A percentile compares a stretch with the other conserved stretches of the same genome.
Evolutionary conservation across 1,140 invertebrate species (phyloP).

Genomic region (Lordiphosa mommai): DNA sequence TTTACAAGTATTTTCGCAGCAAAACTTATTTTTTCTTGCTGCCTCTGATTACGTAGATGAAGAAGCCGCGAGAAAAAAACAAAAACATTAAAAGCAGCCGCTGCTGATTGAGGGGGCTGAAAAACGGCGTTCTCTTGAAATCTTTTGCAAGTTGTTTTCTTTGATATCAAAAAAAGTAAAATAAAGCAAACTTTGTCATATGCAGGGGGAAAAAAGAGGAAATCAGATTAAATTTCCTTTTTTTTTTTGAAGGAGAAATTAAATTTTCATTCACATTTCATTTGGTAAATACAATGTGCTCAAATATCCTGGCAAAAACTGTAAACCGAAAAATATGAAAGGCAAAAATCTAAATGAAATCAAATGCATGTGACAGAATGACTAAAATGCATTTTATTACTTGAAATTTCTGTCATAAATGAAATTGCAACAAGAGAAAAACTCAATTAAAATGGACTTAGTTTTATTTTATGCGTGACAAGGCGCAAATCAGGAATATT

Average conservation of each 20-base stretch:
- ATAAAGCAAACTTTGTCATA: constrained; percentile 29
- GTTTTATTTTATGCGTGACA: constrained; percentile 60
- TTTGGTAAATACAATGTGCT: constrained; percentile 25
- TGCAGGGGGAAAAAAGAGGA: neutral
- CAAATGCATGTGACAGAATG: constrained; percentile 61
- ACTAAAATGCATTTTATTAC: constrained; percentile 58
- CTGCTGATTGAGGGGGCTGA: constrained; percentile 1
- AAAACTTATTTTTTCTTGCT: constrained; percentile 50
- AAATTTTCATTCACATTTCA: constrained; percentile 25
- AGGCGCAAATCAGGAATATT: constrained; percentile 48
- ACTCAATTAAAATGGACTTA: constrained; percentile 74
- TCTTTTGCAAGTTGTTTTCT: constrained; percentile 36
- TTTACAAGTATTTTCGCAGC: constrained; percentile 40
- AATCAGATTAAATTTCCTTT: neutral
- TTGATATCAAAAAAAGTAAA: constrained; percentile 34
- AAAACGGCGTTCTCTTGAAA: constrained; percentile 12
- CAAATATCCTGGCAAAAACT: neutral
- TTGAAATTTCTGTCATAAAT: constrained; percentile 37
- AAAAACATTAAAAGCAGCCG: constrained; percentile 60
- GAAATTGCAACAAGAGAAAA: constrained; percentile 45
- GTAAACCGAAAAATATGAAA: constrained; percentile 1
- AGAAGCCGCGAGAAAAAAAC: constrained; percentile 36
- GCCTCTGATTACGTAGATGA: constrained; percentile 45
- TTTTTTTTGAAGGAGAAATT: neutral
- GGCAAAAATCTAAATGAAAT: constrained; percentile 43